phyloP scores from a whole-genome alignment of 2,113 vertebrate genomes.

The Colius striatus region DNA sequence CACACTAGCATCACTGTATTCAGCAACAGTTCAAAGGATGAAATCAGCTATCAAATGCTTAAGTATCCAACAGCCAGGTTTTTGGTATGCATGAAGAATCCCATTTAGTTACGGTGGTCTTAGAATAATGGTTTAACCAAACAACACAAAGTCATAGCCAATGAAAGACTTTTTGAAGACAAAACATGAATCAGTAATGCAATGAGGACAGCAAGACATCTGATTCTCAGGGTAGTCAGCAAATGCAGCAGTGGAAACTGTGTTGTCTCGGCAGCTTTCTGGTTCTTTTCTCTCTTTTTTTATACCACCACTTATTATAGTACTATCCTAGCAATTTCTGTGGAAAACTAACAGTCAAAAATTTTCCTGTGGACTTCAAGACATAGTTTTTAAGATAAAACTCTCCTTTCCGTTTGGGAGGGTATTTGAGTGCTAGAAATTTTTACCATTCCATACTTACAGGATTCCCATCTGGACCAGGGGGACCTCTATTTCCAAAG shows the following conservation, averaged over 20 bases:
- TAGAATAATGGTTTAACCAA: constrained; percentile 1
- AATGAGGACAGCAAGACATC: neutral
- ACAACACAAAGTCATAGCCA: neutral
- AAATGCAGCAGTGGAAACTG: neutral
- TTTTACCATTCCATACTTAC: constrained; percentile 77
- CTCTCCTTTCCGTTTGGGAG: neutral
- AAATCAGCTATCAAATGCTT: neutral
- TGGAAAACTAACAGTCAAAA: neutral
- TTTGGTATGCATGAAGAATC: neutral
- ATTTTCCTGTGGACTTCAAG: neutral
- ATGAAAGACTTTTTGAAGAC: neutral
- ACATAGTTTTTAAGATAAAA: neutral
- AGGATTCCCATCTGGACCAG: constrained; percentile 92
- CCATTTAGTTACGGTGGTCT: neutral
- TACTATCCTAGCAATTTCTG: neutral
- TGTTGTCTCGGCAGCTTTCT: neutral
- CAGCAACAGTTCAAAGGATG: neutral
- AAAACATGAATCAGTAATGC: neutral
- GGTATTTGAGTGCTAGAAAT: neutral
- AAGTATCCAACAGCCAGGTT: neutral
- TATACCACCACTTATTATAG: neutral
- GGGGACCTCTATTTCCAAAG: constrained; percentile 88
- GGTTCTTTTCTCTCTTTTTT: neutral
- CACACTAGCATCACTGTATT: neutral
- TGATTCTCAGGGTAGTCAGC: neutral